Percentiles rank a stretch among this genome's conserved stretches.
Conservation (phyloP, 2,888 invertebrate species). For the Onthophagus sagittarius region DNA sequence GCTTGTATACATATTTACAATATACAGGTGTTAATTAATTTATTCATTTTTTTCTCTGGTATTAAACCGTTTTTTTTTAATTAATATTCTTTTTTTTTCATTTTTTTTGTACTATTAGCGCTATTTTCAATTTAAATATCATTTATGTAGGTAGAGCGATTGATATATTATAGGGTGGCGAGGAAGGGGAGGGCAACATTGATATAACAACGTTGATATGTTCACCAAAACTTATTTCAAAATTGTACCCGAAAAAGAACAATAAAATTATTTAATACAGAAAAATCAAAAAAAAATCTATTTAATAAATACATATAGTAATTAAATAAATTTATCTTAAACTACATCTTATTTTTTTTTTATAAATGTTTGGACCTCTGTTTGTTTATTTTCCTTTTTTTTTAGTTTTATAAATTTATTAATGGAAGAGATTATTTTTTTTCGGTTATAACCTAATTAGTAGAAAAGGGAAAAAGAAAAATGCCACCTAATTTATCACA, state of each 20-base stretch:
- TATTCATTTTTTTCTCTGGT: neutral
- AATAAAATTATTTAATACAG: neutral
- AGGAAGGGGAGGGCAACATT: neutral
- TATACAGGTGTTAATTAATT: slow-evolving; percentile 14
- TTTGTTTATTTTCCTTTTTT: neutral
- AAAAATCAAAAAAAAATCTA: slow-evolving; percentile 2
- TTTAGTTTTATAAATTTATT: neutral
- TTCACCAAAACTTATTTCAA: neutral
- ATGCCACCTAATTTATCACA: neutral
- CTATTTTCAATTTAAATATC: neutral
- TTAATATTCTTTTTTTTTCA: neutral
- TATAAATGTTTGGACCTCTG: neutral
- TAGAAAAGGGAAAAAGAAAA: neutral
- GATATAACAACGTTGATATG: neutral
- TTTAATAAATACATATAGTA: neutral
- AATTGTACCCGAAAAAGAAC: neutral
- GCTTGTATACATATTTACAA: slow-evolving; percentile 18
- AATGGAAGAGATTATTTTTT: neutral
- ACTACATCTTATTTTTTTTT: neutral
- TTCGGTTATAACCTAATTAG: neutral
- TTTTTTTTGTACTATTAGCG: neutral
- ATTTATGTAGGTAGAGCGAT: neutral
- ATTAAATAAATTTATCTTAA: neutral
- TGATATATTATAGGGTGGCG: neutral
- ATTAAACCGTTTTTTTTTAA: too few species aligned